Evolutionary conservation across 92 coral and sea anemone genomes (phyloP).

Genomic region (Paragorgia papillata): DNA sequence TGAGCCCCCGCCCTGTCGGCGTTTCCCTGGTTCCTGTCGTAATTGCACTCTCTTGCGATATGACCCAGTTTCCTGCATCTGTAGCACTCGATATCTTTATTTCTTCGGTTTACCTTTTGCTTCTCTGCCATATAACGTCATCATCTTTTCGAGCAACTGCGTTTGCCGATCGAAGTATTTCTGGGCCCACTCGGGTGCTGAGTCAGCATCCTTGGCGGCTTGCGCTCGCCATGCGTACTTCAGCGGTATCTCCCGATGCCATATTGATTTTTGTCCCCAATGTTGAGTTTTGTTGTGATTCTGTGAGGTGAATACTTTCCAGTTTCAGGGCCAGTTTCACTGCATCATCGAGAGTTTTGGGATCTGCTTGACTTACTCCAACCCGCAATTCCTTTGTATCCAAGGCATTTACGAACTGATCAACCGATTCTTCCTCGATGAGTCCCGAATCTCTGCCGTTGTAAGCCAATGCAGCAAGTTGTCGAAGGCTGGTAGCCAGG

Average conservation of each 20-base stretch:
- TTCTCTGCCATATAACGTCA: neutral
- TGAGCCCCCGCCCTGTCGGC: conserved; percentile 3
- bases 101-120: neutral
- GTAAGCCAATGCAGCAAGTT: no score
- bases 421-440: conserved; percentile 25
- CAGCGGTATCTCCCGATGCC: conserved; percentile 23
- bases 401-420: conserved; percentile 29
- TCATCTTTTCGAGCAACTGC: neutral
- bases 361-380: conserved; percentile 43
- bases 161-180: conserved; percentile 1
- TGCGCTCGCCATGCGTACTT: conserved; percentile 16
- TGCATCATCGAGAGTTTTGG: conserved; percentile 45
- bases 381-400: conserved; percentile 6
- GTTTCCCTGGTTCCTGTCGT: neutral
- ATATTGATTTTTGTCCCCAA: conserved; percentile 4
- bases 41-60: neutral
- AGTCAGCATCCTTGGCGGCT: conserved; percentile 11
- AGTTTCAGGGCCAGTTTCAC: conserved; percentile 23
- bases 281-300: no score
- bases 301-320: no score
- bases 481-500: no score
- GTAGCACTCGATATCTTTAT: neutral
- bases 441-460: neutral
- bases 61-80: neutral
- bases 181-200: conserved; percentile 26